These are phyloP conservation scores for Netelia melanura DNA, from an alignment of 2,888 invertebrate genomes.

Conservation along the genomic window DNA sequence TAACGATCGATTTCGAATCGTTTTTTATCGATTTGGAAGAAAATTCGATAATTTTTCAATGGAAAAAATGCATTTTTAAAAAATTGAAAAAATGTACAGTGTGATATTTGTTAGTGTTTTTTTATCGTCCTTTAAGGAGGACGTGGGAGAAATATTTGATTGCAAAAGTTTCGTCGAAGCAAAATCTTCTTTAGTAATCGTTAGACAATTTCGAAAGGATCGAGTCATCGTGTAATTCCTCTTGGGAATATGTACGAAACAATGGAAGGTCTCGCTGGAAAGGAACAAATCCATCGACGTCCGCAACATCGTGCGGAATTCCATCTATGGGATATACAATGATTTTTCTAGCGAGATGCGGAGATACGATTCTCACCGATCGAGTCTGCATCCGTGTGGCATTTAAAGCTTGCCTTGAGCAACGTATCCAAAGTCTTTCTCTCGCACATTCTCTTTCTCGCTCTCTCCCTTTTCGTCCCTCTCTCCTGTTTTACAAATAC, in stretches of 20 bases:
- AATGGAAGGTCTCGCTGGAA: slow-evolving; percentile 49
- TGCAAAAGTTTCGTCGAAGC: slow-evolving; percentile 31
- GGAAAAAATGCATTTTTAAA: not conserved
- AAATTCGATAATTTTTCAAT: too few species aligned
- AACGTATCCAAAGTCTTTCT: slow-evolving; percentile 52
- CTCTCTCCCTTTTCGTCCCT: slow-evolving; percentile 13
- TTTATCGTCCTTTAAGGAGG: not conserved
- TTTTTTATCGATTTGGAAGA: too few species aligned
- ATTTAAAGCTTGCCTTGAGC: slow-evolving; percentile 66
- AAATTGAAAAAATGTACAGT: not conserved
- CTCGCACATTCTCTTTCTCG: slow-evolving; percentile 26
- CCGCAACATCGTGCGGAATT: slow-evolving; percentile 27
- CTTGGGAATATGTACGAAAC: slow-evolving; percentile 35
- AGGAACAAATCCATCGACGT: slow-evolving; percentile 48
- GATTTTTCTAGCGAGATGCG: slow-evolving; percentile 24
- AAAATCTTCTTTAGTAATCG: slow-evolving; percentile 2
- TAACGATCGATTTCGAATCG: too few species aligned
- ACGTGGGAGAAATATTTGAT: slow-evolving; percentile 25
- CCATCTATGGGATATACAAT: slow-evolving; percentile 46
- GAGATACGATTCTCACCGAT: slow-evolving; percentile 53
- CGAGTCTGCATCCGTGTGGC: slow-evolving; percentile 56
- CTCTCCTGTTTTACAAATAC: slow-evolving; percentile 35
- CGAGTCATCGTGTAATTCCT: slow-evolving; percentile 43
- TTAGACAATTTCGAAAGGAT: slow-evolving; percentile 45
- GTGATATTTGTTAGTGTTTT: not conserved